A percentile compares a stretch with the other conserved stretches of the same genome.
Conservation (phyloP, 1,140 invertebrate genomes). For the Adoxophyes honmai region DNA sequence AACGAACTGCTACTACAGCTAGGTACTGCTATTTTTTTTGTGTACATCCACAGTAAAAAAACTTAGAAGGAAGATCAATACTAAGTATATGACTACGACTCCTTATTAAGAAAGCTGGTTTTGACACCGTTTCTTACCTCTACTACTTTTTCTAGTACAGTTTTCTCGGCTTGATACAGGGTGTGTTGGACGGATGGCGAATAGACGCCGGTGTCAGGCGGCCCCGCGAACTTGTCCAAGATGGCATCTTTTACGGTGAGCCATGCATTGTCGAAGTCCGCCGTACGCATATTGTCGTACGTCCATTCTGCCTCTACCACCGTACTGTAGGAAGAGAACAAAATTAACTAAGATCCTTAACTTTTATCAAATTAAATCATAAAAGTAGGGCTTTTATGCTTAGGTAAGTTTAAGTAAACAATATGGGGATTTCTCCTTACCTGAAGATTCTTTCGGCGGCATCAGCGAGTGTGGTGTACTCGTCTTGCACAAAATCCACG, state of each 20-base stretch:
- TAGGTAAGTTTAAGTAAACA: background rate
- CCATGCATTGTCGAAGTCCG: constrained; percentile 83
- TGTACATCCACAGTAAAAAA: too few species aligned
- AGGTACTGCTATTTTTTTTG: too few species aligned
- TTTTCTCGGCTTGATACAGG: constrained; percentile 82
- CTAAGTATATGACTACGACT: too few species aligned
- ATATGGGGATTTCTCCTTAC: constrained; percentile 25
- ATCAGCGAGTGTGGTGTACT: constrained; percentile 85
- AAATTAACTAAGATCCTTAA: constrained; percentile 11
- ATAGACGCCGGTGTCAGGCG: constrained; percentile 80
- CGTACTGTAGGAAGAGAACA: constrained; percentile 78
- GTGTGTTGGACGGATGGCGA: constrained; percentile 88
- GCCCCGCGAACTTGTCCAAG: constrained; percentile 85
- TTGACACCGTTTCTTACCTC: constrained; percentile 62
- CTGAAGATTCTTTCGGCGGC: constrained; percentile 83
- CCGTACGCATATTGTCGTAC: constrained; percentile 79
- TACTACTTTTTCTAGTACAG: constrained; percentile 80
- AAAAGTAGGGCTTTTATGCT: too few species aligned
- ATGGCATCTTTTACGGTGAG: constrained; percentile 82
- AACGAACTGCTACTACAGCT: too few species aligned
- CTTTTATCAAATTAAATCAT: background rate
- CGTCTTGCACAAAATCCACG: constrained; percentile 86
- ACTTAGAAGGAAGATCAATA: too few species aligned
- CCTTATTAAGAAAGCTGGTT: too few species aligned
- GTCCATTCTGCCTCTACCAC: constrained; percentile 84